Base-by-base conservation (phyloP, 2,113 vertebrate species). In the Chrysemys picta region DNA sequence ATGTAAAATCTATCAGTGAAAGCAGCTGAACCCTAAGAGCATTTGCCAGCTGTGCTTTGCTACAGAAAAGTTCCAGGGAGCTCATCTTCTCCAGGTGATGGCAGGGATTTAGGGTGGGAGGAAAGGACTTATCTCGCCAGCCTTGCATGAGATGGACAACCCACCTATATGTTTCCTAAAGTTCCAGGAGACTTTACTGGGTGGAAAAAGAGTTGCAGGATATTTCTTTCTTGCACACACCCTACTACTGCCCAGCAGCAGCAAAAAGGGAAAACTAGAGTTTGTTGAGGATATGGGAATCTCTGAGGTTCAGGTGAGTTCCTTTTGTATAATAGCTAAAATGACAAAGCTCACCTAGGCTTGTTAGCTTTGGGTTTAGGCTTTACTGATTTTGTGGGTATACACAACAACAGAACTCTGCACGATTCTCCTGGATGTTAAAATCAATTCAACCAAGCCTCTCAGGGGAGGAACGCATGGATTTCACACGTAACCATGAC, bases 381-480 rank as follows among this genome's bases (percentile, higher is more conserved):
- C 8, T 54, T 54, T 54, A 54, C 53, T 54, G 53, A 19, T 8
- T 53, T 53, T 53, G 53, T 53, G 53, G 53, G 19, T 53, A 7
- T 53, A 53, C 53, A 8, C 50, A n/a, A 82, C 11, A 14, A 25
- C 47, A 50, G 90, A 93, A 57, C 0, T 0, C 14, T 47, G 10
- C 80, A 50, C 47, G 42, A 53, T 47, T 35, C 0, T 0, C 85
- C 10, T 1, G 89, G 2, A 4, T 90, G 21, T 21, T 9, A 52
- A 54, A 47, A 42, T 0, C 82, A 53, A n/a, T 82, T 72, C 7
- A 10, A 53, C 84, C 56, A 96, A 72, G 17, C 2, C 84, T 50
- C 2, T 29, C 0, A 45, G 17, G 10, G 21, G 79, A 7, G 52
- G 42, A 54, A 54, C 7, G 8, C 21, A 5, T 17, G 91, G 9